Evolutionary conservation across 2,888 invertebrate genomes (phyloP).

Genomic region (Drosophila conformis): DNA sequence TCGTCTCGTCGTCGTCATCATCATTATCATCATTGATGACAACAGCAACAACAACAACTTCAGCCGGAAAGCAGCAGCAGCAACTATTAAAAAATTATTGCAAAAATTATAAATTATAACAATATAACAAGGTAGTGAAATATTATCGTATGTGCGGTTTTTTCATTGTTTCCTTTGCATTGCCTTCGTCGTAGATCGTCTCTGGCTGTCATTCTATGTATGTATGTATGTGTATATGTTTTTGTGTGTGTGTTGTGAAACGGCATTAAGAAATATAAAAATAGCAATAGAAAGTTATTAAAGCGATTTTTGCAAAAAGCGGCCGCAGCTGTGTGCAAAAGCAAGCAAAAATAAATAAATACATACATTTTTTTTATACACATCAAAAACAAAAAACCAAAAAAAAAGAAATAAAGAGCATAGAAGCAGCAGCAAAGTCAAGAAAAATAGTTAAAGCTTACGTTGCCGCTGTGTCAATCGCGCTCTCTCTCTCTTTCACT

Average conservation of each 20-base stretch:
- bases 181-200: constrained; percentile 39
- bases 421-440: constrained; percentile 47
- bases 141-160: constrained; percentile 62
- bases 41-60: constrained; percentile 15
- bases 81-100: constrained; percentile 36
- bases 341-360: constrained; percentile 33
- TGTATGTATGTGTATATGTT: constrained; percentile 8
- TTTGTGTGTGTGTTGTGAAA: constrained; percentile 33
- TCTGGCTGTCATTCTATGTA: constrained; percentile 28
- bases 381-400: constrained; percentile 26
- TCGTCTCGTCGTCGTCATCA: constrained; percentile 48
- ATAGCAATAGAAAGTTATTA: constrained; percentile 82
- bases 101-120: constrained; percentile 56
- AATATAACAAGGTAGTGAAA: constrained; percentile 60
- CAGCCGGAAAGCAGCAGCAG: constrained; percentile 12
- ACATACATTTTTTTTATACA: constrained; percentile 47
- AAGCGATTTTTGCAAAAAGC: constrained; percentile 61
- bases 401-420: constrained; percentile 28
- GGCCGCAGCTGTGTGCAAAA: constrained; percentile 44
- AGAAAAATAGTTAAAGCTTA: constrained; percentile 80
- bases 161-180: constrained; percentile 48
- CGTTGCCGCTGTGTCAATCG: constrained; percentile 52
- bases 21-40: constrained; percentile 27
- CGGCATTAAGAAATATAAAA: constrained; percentile 66
- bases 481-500: constrained; percentile 25